Percentiles rank a stretch among this genome's conserved stretches.
These are phyloP conservation scores for Rotaria socialis DNA, from an alignment of 2,888 invertebrate genomes.

Conservation along the genomic window DNA sequence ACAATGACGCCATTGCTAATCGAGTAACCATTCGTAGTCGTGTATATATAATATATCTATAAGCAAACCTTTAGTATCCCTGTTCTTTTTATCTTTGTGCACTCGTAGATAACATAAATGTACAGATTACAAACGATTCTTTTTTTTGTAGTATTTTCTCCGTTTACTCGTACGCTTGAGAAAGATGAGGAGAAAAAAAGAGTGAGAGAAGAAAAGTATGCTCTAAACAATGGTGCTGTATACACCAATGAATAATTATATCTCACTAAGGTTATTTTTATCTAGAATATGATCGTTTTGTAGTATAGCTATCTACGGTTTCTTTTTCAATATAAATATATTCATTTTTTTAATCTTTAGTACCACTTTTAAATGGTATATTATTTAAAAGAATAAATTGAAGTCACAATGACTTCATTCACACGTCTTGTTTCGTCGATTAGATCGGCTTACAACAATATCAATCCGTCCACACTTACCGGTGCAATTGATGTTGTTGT, in stretches of 20 bases:
- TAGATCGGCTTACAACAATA: neutral
- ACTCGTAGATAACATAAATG: neutral
- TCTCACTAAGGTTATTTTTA: neutral
- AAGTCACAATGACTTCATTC: neutral
- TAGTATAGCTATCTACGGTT: too few relatives aligned
- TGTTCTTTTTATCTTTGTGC: neutral
- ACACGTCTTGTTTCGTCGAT: neutral
- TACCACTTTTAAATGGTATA: neutral
- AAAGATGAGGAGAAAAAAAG: too few relatives aligned
- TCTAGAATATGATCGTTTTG: neutral
- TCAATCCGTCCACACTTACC: slow-evolving; percentile 13
- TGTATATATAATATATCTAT: neutral
- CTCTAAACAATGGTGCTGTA: neutral
- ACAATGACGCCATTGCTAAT: neutral
- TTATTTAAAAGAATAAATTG: neutral
- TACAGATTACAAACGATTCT: neutral
- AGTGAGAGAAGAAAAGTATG: neutral
- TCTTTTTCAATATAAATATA: too few relatives aligned
- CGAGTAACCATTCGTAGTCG: neutral
- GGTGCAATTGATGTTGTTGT: slow-evolving; percentile 88
- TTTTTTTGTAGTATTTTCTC: neutral
- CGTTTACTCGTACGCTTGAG: neutral
- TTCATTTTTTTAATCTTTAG: neutral
- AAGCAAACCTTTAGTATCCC: neutral
- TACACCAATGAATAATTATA: neutral